These are phyloP conservation scores for Hylaeus volcanicus DNA, from an alignment of 1,140 invertebrate genomes.

Conservation along the genomic window DNA sequence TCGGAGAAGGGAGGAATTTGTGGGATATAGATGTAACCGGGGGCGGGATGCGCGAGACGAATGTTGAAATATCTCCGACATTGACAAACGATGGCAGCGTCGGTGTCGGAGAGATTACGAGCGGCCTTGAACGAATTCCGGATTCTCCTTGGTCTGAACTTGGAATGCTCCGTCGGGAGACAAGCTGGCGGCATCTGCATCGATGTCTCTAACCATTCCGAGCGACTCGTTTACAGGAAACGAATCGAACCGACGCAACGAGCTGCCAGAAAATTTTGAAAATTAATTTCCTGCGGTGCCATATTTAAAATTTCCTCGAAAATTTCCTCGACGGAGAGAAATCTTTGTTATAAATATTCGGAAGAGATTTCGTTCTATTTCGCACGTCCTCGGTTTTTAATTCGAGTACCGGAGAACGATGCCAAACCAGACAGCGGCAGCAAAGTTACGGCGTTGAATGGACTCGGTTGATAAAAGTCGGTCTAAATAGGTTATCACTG, in stretches of 20 bases:
- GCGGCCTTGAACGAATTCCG: constrained; percentile 26
- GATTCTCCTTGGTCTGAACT: constrained; percentile 13
- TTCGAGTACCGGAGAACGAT: not conserved
- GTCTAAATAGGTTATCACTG: not conserved
- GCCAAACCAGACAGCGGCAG: not conserved
- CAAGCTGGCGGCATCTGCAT: constrained; percentile 11
- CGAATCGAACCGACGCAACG: not conserved
- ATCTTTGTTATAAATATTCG: too few species aligned
- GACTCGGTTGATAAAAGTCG: not conserved
- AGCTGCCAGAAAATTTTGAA: not conserved
- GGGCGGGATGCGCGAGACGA: not conserved
- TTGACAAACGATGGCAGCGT: constrained; percentile 29
- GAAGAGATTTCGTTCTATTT: too few species aligned
- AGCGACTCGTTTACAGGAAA: not conserved
- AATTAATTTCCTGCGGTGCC: not conserved
- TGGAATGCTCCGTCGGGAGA: not conserved
- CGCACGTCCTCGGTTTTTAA: not conserved
- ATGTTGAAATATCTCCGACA: not conserved
- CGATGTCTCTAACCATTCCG: not conserved
- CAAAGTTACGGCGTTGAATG: not conserved
- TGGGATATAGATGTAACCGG: not conserved
- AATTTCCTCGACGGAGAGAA: too few species aligned
- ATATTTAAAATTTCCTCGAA: too few species aligned
- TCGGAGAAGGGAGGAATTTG: too few species aligned
- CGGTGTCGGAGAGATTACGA: constrained; percentile 1